Evolutionary conservation across 2,113 vertebrate genomes (phyloP).

Genomic region (Dipodomys ordii): DNA sequence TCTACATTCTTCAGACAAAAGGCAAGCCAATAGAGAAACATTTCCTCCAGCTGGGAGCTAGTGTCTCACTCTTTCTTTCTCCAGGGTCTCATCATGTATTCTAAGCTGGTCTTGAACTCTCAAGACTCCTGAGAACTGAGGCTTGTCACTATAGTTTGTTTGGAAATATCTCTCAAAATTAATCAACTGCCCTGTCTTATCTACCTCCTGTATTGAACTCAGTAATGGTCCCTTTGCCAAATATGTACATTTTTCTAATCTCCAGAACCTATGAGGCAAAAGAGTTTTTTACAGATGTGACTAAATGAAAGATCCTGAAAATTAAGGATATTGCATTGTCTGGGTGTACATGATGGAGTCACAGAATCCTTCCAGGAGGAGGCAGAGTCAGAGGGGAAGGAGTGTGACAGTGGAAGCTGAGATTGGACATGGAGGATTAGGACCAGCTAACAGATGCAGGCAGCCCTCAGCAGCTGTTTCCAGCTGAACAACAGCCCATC

Average conservation of each 20-base stretch:
- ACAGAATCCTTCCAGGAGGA: too few species aligned
- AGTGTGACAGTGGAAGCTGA: not conserved
- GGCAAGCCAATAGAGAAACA: not conserved
- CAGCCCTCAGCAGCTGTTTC: not conserved
- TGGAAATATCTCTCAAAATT: too few species aligned
- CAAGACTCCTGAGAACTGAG: too few species aligned
- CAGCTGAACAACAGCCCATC: not conserved
- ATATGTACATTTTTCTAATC: not conserved
- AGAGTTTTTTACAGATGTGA: too few species aligned
- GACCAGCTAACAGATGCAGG: not conserved
- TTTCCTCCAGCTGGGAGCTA: not conserved
- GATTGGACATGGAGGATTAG: not conserved
- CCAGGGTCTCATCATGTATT: too few species aligned
- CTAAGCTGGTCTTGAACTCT: too few species aligned
- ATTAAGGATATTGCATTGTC: not conserved
- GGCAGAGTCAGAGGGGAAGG: not conserved
- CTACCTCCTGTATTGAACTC: too few species aligned
- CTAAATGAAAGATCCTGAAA: too few species aligned
- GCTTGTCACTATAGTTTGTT: too few species aligned
- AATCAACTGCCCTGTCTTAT: too few species aligned
- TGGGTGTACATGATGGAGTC: not conserved
- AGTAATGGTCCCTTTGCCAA: too few species aligned
- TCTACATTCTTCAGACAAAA: slow-evolving; percentile 20
- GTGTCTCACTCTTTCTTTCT: too few species aligned
- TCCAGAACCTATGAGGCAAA: not conserved